phyloP scores from a whole-genome alignment of 2,113 vertebrate genomes.

The Leucosticte australis region DNA sequence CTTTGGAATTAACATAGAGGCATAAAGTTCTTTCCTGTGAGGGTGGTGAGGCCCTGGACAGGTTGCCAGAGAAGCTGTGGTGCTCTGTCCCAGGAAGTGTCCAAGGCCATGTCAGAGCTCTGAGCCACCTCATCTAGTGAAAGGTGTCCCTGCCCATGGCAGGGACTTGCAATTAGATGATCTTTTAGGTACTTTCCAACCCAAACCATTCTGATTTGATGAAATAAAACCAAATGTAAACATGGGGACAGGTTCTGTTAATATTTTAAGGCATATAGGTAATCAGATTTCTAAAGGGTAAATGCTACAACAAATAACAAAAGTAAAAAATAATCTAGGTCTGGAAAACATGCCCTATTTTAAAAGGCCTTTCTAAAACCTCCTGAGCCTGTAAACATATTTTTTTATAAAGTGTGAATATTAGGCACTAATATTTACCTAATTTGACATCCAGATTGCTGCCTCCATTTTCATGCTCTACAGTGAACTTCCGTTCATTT shows the following conservation, averaged over 20 bases:
- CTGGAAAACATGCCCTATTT: neutral
- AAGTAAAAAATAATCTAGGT: neutral
- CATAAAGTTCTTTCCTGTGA: neutral
- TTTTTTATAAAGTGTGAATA: neutral
- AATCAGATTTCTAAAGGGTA: neutral
- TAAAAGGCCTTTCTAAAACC: neutral
- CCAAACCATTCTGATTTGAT: neutral
- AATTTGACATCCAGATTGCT: neutral
- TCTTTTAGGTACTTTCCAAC: neutral
- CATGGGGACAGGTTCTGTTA: neutral
- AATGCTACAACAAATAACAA: neutral
- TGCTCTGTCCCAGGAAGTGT: neutral
- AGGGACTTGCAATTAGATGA: neutral
- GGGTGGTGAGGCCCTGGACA: neutral
- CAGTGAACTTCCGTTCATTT: slow-evolving; percentile 5
- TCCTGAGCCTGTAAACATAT: neutral
- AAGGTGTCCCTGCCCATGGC: neutral
- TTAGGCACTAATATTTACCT: neutral
- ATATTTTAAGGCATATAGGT: neutral
- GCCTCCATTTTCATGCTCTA: neutral
- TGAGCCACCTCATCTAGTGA: neutral
- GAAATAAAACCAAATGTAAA: neutral
- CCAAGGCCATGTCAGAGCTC: neutral
- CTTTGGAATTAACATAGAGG: neutral
- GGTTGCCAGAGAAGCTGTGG: neutral